These are phyloP conservation scores for Girardinus metallicus DNA, from an alignment of 2,797 vertebrate species.

Conservation along the genomic window DNA sequence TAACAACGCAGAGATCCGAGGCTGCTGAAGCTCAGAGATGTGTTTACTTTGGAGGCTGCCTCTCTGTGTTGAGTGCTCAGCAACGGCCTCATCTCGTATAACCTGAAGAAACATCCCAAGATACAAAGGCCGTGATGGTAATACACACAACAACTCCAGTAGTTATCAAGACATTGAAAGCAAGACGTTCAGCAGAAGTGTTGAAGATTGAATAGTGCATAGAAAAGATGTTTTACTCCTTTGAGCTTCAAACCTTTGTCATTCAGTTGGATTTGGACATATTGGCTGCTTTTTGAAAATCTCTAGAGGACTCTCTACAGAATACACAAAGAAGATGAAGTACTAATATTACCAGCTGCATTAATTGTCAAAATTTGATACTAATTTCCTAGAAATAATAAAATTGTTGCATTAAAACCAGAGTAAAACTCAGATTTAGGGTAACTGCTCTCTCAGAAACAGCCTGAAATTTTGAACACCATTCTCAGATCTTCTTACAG, in stretches of 20 bases:
- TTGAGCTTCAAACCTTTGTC: not conserved
- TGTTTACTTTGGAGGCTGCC: slow-evolving; percentile 58
- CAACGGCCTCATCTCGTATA: slow-evolving; percentile 32
- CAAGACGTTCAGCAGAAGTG: not conserved
- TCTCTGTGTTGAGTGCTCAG: slow-evolving; percentile 34
- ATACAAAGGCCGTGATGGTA: slow-evolving; percentile 11
- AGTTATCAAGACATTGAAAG: not conserved
- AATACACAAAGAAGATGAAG: not conserved
- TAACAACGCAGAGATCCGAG: slow-evolving; percentile 58
- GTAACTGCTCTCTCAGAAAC: not conserved
- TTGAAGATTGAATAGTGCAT: not conserved
- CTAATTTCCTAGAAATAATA: not conserved
- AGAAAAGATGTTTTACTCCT: not conserved
- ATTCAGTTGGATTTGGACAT: not conserved
- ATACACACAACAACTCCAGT: not conserved
- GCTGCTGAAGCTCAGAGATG: slow-evolving; percentile 51
- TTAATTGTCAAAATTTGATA: not conserved
- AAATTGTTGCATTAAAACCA: not conserved
- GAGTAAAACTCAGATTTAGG: not conserved
- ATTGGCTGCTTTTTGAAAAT: not conserved
- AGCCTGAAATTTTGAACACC: not conserved
- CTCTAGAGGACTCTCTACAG: not conserved
- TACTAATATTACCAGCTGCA: not conserved
- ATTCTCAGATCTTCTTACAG: not conserved
- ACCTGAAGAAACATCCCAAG: slow-evolving; percentile 25